A percentile compares a stretch with the other conserved stretches of the same genome.
Evolutionary conservation across 1,140 invertebrate species (phyloP).

Genomic region (Drosophila chauvacae): DNA sequence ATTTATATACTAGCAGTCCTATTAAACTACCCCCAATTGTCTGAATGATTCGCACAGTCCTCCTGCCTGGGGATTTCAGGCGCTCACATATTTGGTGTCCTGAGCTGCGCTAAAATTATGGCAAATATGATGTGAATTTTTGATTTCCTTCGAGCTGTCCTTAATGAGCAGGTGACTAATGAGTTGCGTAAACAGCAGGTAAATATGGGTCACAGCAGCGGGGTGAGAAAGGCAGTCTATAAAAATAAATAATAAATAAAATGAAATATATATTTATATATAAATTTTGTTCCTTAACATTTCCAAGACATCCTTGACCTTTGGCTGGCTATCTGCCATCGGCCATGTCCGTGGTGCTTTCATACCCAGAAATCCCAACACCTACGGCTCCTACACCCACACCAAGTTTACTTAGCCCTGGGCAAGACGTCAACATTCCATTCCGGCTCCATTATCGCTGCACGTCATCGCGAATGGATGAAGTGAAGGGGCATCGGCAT

Average conservation of each 20-base stretch:
- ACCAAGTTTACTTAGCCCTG: conserved; percentile 51
- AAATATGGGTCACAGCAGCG: conserved; percentile 24
- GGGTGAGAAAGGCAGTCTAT: background rate
- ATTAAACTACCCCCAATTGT: background rate
- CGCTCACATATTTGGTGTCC: conserved; percentile 49
- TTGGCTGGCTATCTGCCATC: conserved; percentile 34
- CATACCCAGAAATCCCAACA: conserved; percentile 54
- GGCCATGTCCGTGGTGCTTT: conserved; percentile 24
- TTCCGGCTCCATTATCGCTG: conserved; percentile 67
- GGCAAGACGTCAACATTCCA: conserved; percentile 72
- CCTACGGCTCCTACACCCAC: conserved; percentile 59
- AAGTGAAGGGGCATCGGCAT: conserved; percentile 13
- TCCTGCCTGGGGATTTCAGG: conserved; percentile 43
- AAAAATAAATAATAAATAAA: background rate
- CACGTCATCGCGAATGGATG: conserved; percentile 63
- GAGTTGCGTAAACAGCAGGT: conserved; percentile 32
- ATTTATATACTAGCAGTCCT: background rate
- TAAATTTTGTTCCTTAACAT: background rate
- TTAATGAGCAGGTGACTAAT: conserved; percentile 64
- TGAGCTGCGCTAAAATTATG: conserved; percentile 53
- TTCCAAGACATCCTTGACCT: conserved; percentile 67
- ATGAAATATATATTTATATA: too few relatives aligned
- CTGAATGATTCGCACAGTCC: conserved; percentile 1
- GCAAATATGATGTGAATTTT: conserved; percentile 74
- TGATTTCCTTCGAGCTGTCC: conserved; percentile 19